Conservation (phyloP, 2,113 vertebrate species). For the Lepidothrix coronata region DNA sequence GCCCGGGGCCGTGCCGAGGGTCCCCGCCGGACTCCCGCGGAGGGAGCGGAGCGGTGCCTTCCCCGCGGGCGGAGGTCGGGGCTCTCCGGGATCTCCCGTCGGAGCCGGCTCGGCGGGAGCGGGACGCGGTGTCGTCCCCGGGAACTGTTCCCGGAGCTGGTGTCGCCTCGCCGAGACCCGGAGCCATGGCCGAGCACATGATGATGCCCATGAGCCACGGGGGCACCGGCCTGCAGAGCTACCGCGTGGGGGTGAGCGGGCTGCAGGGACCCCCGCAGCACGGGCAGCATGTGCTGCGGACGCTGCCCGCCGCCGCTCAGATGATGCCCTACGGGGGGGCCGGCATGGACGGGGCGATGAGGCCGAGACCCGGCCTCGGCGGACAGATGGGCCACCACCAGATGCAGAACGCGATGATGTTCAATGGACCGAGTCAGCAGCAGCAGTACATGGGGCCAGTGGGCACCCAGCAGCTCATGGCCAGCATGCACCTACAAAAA, state of each 20-base stretch:
- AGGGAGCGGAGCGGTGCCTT: background rate
- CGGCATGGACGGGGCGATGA: conserved; percentile 81
- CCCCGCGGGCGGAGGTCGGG: background rate
- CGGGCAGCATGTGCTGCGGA: conserved; percentile 81
- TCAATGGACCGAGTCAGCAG: conserved; percentile 77
- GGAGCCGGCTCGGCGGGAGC: background rate
- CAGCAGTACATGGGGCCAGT: conserved; percentile 86
- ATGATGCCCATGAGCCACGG: conserved; percentile 93
- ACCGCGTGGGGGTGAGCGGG: conserved; percentile 84
- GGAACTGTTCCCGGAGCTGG: background rate
- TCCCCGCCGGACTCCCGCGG: background rate
- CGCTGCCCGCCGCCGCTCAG: conserved; percentile 74
- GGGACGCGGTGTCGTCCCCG: background rate
- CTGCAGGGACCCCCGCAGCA: conserved; percentile 80
- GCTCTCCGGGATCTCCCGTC: background rate
- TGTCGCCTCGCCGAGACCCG: background rate
- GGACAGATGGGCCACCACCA: conserved; percentile 80
- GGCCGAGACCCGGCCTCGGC: conserved; percentile 72
- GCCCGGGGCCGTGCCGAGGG: background rate
- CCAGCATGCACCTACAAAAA: conserved; percentile 93
- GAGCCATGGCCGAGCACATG: conserved; percentile 90
- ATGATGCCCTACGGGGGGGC: conserved; percentile 87
- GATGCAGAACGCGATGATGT: conserved; percentile 79
- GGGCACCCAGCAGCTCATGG: conserved; percentile 87
- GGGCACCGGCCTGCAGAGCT: conserved; percentile 81